phyloP scores from a whole-genome alignment of 2,797 vertebrate species.

The Argyrosomus regius region DNA sequence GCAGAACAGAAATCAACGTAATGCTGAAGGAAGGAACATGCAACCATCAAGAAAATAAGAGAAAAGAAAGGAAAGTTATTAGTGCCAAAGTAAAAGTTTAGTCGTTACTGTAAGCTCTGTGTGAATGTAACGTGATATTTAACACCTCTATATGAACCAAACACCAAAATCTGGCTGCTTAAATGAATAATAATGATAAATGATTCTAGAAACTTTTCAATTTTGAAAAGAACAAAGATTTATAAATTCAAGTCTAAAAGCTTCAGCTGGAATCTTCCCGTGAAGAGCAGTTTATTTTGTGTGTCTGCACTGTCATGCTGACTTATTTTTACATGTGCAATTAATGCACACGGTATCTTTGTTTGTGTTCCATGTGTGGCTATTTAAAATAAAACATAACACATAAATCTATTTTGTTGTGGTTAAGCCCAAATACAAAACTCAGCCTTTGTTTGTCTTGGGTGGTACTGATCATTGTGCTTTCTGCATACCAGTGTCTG shows the following conservation, averaged over 20 bases:
- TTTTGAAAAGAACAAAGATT: background rate
- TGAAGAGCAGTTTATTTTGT: background rate
- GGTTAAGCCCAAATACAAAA: background rate
- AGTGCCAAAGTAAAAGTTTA: slow-evolving; percentile 78
- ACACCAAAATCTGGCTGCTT: background rate
- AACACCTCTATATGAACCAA: slow-evolving; percentile 9
- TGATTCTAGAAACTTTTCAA: background rate
- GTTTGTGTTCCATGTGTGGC: background rate
- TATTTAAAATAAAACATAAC: background rate
- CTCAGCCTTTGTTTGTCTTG: background rate
- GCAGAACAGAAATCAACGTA: slow-evolving; percentile 94
- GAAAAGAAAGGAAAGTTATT: slow-evolving; percentile 78
- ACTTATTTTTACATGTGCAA: background rate
- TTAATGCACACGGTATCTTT: background rate
- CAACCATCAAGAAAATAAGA: slow-evolving; percentile 78
- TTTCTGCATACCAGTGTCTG: background rate
- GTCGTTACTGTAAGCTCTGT: slow-evolving; percentile 19
- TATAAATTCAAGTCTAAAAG: background rate
- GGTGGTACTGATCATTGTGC: background rate
- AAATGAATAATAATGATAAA: background rate
- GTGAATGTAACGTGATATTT: slow-evolving; percentile 6
- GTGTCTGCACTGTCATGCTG: background rate
- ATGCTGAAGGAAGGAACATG: slow-evolving; percentile 85
- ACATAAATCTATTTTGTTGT: background rate
- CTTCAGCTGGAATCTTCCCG: too few species aligned